Base-by-base conservation (phyloP, 2,797 vertebrate species). In the Urocyon cinereoargenteus region DNA sequence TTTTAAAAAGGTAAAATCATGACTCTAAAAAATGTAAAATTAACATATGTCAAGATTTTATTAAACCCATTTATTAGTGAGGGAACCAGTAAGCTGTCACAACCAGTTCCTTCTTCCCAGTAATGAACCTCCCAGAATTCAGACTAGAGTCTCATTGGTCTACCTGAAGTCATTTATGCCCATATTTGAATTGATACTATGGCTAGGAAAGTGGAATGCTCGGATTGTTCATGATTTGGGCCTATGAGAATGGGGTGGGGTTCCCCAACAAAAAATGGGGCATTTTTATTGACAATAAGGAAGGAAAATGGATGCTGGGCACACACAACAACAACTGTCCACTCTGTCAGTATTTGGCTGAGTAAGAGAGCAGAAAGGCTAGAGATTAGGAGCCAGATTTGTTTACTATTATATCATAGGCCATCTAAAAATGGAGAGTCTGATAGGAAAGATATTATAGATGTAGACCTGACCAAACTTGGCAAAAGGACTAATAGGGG, bases 1-100 rank as follows among this genome's bases (percentile, higher is more conserved):
- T 93, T 53, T 34, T 2, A 36, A 51, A 75, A 87, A 77, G 11
- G 11, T 87, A 66, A 87, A 82, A 75, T 75, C 36, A 68, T 88
- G 51, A 88, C 24, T 77, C 31, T 3, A 68, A 78, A 68, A 77
- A 77, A 85, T 59, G 10, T 85, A 85, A 94, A 89, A 64, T 89
- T 26, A 83, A 55, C 77, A 26, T 64, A 31, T 57, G 28, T 94
- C 21, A n/a, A 84, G 22, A 77, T 68, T 68, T 94, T 49, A 90
- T 70, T 94, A 85, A 66, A 55, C 16, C 18, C 81, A 68, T 49
- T 94, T 83, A 84, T 90, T 59, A 86, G 34, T 68, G 31, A 85
- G 62, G 40, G 13, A 83, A 45, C 3, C 28, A 73, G 59, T 75
- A 89, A 73, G 34, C 16, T 90, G n/a, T 68, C 13, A 83, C 13